phyloP scores from a whole-genome alignment of 2,113 vertebrate genomes.

The Gambusia holbrooki region DNA sequence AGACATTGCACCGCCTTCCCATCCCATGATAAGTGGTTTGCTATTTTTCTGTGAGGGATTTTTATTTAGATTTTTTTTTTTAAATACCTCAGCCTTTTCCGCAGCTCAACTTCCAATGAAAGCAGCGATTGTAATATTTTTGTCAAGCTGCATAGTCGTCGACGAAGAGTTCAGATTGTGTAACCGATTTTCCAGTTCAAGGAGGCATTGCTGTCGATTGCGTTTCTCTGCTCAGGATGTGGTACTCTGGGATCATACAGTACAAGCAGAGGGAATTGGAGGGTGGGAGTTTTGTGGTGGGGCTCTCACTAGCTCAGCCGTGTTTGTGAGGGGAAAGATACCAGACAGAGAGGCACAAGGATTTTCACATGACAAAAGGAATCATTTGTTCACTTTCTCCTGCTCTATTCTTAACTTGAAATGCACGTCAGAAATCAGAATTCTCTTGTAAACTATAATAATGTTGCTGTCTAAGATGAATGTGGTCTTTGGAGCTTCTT shows the following conservation, averaged over 20 bases:
- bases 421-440: conserved; percentile 42
- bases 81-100: conserved; percentile 67
- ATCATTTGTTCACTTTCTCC: conserved; percentile 71
- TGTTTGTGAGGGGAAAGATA: conserved; percentile 78
- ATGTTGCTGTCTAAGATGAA: conserved; percentile 62
- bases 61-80: conserved; percentile 68
- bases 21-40: conserved; percentile 71
- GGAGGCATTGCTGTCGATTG: conserved; percentile 76
- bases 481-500: conserved; percentile 49
- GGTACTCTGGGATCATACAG: conserved; percentile 79
- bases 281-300: conserved; percentile 77
- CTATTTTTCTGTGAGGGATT: conserved; percentile 69
- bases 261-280: conserved; percentile 73
- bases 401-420: conserved; percentile 34
- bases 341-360: conserved; percentile 72
- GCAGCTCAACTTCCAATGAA: conserved; percentile 78
- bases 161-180: conserved; percentile 84
- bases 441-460: conserved; percentile 53
- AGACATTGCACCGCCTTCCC: conserved; percentile 64
- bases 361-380: conserved; percentile 79
- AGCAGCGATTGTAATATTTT: conserved; percentile 82
- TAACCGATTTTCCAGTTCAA: conserved; percentile 83
- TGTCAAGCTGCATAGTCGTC: conserved; percentile 76
- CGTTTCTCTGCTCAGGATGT: conserved; percentile 81
- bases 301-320: conserved; percentile 64